Percentiles rank a stretch among this genome's conserved stretches.
Evolutionary conservation across 2,888 invertebrate genomes (phyloP).

Genomic region (Xiphydria camelus): DNA sequence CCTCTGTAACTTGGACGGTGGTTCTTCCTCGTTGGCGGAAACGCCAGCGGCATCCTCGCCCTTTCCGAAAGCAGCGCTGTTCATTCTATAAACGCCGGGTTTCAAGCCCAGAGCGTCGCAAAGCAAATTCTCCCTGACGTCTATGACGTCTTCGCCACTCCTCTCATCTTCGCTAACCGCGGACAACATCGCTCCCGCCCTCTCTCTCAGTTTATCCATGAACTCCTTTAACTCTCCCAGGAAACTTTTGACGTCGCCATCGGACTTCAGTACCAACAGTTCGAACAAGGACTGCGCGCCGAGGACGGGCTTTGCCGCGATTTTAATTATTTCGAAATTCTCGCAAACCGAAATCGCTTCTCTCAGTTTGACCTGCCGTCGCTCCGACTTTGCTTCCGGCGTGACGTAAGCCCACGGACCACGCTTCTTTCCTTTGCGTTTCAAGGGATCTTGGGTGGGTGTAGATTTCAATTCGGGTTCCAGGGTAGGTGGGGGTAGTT

Average conservation of each 20-base stretch:
- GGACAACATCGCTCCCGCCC: slow-evolving; percentile 37
- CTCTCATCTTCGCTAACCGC: slow-evolving; percentile 26
- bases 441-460: slow-evolving; percentile 35
- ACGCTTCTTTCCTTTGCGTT: slow-evolving; percentile 52
- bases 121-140: slow-evolving; percentile 41
- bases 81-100: slow-evolving; percentile 45
- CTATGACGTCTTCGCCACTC: slow-evolving; percentile 33
- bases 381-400: slow-evolving; percentile 50
- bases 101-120: slow-evolving; percentile 44
- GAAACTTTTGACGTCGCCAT: slow-evolving; percentile 45
- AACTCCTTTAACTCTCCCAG: slow-evolving; percentile 46
- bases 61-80: slow-evolving; percentile 35
- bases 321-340: slow-evolving; percentile 46
- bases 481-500: slow-evolving; percentile 47
- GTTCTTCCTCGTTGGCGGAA: slow-evolving; percentile 30
- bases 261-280: slow-evolving; percentile 47
- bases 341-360: slow-evolving; percentile 53
- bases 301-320: slow-evolving; percentile 50
- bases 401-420: slow-evolving; percentile 54
- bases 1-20: slow-evolving; percentile 42
- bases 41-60: slow-evolving; percentile 17
- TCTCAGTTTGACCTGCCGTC: slow-evolving; percentile 46
- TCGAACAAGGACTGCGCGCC: slow-evolving; percentile 48
- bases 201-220: slow-evolving; percentile 42
- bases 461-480: slow-evolving; percentile 44